Evolutionary conservation across 2,113 vertebrate species (phyloP).

Genomic region (Nibea albiflora): DNA sequence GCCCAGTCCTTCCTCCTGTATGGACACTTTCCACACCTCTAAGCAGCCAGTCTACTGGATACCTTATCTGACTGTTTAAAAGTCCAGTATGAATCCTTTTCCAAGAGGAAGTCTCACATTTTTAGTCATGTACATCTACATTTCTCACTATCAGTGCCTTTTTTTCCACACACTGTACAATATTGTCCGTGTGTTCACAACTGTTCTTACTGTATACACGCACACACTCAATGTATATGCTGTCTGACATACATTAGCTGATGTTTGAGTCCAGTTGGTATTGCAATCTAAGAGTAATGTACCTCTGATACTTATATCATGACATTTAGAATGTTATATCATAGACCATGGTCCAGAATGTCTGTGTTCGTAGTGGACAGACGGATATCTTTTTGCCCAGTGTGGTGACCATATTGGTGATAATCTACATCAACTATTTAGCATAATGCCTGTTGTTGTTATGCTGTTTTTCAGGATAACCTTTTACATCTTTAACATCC

Average conservation of each 20-base stretch:
- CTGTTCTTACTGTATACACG: background rate
- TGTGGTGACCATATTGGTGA: no score
- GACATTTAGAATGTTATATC: background rate
- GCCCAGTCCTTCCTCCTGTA: slow-evolving; percentile 73
- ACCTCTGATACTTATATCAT: background rate
- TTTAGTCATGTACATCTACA: background rate
- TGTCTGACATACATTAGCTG: background rate
- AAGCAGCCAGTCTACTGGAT: slow-evolving; percentile 50
- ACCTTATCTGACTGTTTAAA: slow-evolving; percentile 60
- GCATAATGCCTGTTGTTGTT: no score
- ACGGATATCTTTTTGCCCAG: background rate
- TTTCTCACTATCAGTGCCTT: background rate
- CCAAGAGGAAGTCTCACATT: slow-evolving; percentile 37
- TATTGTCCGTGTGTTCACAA: background rate
- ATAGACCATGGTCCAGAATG: background rate
- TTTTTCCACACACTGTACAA: background rate
- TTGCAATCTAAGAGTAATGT: background rate
- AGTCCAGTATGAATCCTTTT: slow-evolving; percentile 39
- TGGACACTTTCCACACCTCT: slow-evolving; percentile 65
- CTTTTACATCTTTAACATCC: background rate
- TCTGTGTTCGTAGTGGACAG: background rate
- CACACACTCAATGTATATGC: background rate
- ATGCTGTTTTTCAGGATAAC: background rate
- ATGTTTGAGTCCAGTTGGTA: slow-evolving; percentile 5
- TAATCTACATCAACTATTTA: background rate